Evolutionary conservation across 30 jellyfish, hydroid and myxozoan genomes (phyloP), one percentile per base, ranked within the genome.

Genomic region (Catostylus mosaicus): DNA sequence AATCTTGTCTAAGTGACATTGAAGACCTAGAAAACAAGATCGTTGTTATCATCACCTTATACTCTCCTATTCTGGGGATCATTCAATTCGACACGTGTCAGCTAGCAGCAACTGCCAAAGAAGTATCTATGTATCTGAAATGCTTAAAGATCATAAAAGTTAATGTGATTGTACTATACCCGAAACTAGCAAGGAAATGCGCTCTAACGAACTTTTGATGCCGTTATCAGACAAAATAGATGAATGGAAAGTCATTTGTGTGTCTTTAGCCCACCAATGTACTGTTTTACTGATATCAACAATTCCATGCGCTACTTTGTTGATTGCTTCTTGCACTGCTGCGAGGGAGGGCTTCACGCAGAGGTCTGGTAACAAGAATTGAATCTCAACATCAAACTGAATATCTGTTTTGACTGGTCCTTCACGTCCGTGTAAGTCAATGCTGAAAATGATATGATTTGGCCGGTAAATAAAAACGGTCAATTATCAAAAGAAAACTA

Each of bases 181-280:
- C 36, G 78, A 33, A 22, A 75, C 61, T 19, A 86, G 46, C 23
- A 36, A 22, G 22, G 90, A 69, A 52, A 77, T 37, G 18, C 66
- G 63, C 14, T 63, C 84, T 20, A 59, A 22, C 22, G 78, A 38
- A 14, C 20, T 47, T 3, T 29, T 43, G 34, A 87, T 46, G 31
- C 32, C 69, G 48, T 67, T 73, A 20, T 88, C 92, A n/a, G 75
- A 45, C 43, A 61, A 23, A 20, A 89, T 81, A 18, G 97, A 76
- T 37, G 88, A 73, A 50, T 83, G 51, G 69, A 89, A 89, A 0
- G 94, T 72, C 57, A 59, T 67, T 62, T 40, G 73, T 2, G 68
- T 24, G 34, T 89, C 95, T 43, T 56, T 74, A 3, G 88, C 97
- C 97, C 97, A 89, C 97, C 97, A 89, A 46, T 48, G 86, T 23